Conservation (phyloP, 2,113 vertebrate species). For the Sebastes fasciatus region DNA sequence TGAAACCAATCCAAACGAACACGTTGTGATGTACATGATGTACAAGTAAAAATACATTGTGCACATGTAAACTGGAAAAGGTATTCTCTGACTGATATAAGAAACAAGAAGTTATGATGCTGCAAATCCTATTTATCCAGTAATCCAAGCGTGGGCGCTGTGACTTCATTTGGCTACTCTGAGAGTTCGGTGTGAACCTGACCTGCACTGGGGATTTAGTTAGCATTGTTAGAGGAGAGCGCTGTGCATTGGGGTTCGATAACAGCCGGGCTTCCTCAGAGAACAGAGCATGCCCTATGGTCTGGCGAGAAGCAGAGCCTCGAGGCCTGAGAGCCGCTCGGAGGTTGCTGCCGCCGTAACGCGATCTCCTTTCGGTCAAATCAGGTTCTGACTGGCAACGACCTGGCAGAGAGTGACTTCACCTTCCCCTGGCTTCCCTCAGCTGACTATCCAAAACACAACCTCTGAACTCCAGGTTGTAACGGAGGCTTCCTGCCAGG, state of each 20-base stretch:
- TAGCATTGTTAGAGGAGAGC: slow-evolving; percentile 63
- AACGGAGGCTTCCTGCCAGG: slow-evolving; percentile 67
- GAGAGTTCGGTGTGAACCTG: slow-evolving; percentile 63
- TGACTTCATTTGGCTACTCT: slow-evolving; percentile 54
- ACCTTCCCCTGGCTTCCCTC: slow-evolving; percentile 59
- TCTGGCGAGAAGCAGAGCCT: slow-evolving; percentile 56
- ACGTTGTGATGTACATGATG: neutral
- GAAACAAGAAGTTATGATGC: neutral
- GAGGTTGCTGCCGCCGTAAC: slow-evolving; percentile 71
- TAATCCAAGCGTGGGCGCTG: slow-evolving; percentile 37
- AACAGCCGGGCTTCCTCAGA: slow-evolving; percentile 70
- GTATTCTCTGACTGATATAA: neutral
- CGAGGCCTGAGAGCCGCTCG: slow-evolving; percentile 48
- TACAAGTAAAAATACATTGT: neutral
- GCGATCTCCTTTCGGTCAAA: slow-evolving; percentile 51
- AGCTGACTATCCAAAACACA: slow-evolving; percentile 63
- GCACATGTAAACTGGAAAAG: neutral
- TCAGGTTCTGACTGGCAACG: slow-evolving; percentile 63
- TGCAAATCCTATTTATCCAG: slow-evolving; percentile 19
- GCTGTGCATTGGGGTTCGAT: slow-evolving; percentile 66
- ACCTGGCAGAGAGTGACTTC: slow-evolving; percentile 52
- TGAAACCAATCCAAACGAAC: neutral
- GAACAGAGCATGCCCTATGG: slow-evolving; percentile 75
- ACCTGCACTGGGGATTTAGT: slow-evolving; percentile 67
- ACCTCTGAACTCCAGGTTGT: slow-evolving; percentile 63